These are phyloP conservation scores for Onychomys torridus DNA, from an alignment of 2,797 vertebrate genomes.

Conservation along the genomic window DNA sequence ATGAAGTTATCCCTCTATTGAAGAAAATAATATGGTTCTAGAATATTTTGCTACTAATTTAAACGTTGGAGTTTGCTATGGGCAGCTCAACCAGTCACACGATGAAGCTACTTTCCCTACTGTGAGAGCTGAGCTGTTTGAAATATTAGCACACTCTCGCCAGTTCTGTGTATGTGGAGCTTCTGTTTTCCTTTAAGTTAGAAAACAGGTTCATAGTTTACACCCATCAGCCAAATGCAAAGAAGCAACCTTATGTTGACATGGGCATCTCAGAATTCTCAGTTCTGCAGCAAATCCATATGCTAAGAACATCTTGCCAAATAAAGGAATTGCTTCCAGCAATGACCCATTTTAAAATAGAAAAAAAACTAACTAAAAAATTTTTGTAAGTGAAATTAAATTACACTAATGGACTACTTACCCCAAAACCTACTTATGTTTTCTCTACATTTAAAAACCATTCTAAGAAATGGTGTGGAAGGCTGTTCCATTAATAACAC, in stretches of 20 bases:
- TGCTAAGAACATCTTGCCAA: constrained; percentile 68
- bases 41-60: background rate
- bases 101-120: background rate
- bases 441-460: constrained; percentile 64
- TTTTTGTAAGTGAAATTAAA: constrained; percentile 80
- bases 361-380: constrained; percentile 70
- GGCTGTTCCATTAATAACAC: constrained; percentile 46
- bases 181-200: constrained; percentile 23
- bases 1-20: constrained; percentile 4
- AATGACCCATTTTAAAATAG: constrained; percentile 74
- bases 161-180: background rate
- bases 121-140: background rate
- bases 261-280: constrained; percentile 55
- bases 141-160: constrained; percentile 34
- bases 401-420: constrained; percentile 74
- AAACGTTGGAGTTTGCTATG: background rate
- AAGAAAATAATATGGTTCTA: constrained; percentile 30
- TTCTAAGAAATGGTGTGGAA: constrained; percentile 61
- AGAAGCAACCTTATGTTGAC: constrained; percentile 57
- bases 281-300: constrained; percentile 65
- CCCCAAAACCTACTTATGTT: constrained; percentile 73
- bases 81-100: background rate
- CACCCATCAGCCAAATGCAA: background rate
- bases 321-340: constrained; percentile 75
- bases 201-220: constrained; percentile 35